phyloP scores from a whole-genome alignment of 2,888 invertebrate species.

The Alloscopus bannaensis region DNA sequence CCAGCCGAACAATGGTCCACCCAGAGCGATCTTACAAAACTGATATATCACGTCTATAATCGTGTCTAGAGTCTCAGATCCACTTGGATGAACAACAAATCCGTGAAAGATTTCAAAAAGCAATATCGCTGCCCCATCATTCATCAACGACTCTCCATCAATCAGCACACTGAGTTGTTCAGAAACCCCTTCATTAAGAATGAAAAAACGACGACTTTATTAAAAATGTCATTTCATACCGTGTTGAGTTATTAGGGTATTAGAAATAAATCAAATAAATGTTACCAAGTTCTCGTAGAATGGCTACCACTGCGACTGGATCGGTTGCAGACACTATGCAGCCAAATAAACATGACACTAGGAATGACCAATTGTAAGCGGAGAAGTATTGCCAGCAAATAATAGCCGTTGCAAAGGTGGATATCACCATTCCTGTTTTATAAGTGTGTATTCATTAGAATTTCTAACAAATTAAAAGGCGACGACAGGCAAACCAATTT shows the following conservation, averaged over 20 bases:
- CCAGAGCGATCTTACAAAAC: slow-evolving; percentile 74
- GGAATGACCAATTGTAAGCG: slow-evolving; percentile 65
- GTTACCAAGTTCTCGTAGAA: slow-evolving; percentile 76
- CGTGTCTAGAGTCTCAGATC: slow-evolving; percentile 72
- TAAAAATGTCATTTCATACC: no score
- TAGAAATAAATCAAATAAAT: no score
- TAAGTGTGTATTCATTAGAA: no score
- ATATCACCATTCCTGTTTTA: slow-evolving; percentile 48
- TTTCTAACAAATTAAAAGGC: no score
- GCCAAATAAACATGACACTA: slow-evolving; percentile 75
- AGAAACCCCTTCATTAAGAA: slow-evolving; percentile 57
- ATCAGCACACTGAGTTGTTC: slow-evolving; percentile 75
- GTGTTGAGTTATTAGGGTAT: no score
- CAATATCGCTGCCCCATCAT: slow-evolving; percentile 77
- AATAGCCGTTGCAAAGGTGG: slow-evolving; percentile 68
- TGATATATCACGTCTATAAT: slow-evolving; percentile 73
- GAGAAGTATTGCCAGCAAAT: slow-evolving; percentile 62
- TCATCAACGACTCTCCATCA: slow-evolving; percentile 77
- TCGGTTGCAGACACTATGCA: slow-evolving; percentile 77
- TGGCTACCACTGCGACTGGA: slow-evolving; percentile 77
- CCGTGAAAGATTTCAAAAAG: slow-evolving; percentile 75
- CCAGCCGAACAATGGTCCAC: slow-evolving; percentile 76
- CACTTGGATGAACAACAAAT: slow-evolving; percentile 66
- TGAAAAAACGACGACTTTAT: not conserved
- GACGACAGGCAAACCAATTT: no score